phyloP scores from a whole-genome alignment of 2,797 vertebrate genomes.

The Hemibagrus guttatus region DNA sequence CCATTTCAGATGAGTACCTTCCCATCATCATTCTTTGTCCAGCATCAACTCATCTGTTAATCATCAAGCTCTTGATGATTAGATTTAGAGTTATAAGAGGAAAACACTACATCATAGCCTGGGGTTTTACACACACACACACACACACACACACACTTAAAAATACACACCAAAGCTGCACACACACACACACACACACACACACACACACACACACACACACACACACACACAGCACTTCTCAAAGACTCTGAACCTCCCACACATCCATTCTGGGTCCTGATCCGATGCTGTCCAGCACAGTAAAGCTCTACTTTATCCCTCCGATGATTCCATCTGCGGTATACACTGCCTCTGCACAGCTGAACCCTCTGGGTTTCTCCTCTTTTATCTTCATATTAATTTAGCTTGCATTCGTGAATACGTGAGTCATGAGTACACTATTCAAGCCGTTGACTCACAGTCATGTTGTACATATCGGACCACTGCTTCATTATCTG shows the following conservation, averaged over 20 bases:
- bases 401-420: conserved; percentile 35
- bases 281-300: conserved; percentile 28
- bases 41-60: not conserved
- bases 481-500: conserved; percentile 1
- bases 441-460: conserved; percentile 9
- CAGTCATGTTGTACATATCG: not conserved
- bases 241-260: conserved; percentile 22
- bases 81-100: too few species aligned
- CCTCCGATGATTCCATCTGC: not conserved
- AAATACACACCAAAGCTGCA: not conserved
- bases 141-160: conserved; percentile 8
- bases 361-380: conserved; percentile 13
- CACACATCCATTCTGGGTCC: conserved; percentile 1
- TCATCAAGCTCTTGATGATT: not conserved
- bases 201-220: not conserved
- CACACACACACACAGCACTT: not conserved
- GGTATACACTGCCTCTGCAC: conserved; percentile 18
- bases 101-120: not conserved
- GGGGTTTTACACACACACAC: not conserved
- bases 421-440: conserved; percentile 19
- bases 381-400: not conserved
- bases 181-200: not conserved
- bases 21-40: not conserved
- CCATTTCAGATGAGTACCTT: not conserved
- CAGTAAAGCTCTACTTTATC: conserved; percentile 25